Evolutionary conservation across 2,113 vertebrate genomes (phyloP).

Genomic region (Anseranas semipalmata): DNA sequence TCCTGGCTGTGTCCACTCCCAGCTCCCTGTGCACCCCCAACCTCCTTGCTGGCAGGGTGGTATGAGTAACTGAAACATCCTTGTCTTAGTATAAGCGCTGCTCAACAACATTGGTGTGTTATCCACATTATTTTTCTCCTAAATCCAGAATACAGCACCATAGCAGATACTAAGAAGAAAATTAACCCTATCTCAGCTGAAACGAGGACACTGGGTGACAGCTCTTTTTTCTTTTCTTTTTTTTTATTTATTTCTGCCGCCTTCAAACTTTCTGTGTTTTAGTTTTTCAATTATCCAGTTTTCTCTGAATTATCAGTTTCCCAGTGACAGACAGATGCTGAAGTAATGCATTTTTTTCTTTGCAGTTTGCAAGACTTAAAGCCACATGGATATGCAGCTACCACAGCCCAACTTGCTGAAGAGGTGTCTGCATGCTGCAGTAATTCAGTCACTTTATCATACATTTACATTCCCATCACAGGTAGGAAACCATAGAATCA

Average conservation of each 20-base stretch:
- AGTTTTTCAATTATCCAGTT: neutral
- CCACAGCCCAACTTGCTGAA: neutral
- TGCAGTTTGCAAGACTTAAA: neutral
- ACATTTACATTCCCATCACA: neutral
- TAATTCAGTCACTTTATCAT: neutral
- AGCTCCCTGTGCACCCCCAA: no score
- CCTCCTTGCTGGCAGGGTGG: no score
- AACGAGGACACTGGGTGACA: no score
- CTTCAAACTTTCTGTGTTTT: neutral
- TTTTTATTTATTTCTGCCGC: neutral
- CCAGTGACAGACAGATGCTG: neutral
- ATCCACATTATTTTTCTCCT: no score
- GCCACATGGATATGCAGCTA: neutral
- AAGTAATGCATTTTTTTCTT: neutral
- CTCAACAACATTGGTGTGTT: no score
- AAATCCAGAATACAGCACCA: no score
- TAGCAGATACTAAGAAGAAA: no score
- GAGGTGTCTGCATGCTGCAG: neutral
- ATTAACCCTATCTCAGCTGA: no score
- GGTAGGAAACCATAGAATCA: neutral
- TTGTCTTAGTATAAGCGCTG: no score
- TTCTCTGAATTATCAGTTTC: neutral
- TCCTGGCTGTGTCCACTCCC: no score
- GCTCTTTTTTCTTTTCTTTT: no score
- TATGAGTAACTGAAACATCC: no score